Percentiles rank a stretch among this genome's conserved stretches.
Evolutionary conservation across 1,140 invertebrate species (phyloP).

Genomic region (Macrobrachium rosenbergii): DNA sequence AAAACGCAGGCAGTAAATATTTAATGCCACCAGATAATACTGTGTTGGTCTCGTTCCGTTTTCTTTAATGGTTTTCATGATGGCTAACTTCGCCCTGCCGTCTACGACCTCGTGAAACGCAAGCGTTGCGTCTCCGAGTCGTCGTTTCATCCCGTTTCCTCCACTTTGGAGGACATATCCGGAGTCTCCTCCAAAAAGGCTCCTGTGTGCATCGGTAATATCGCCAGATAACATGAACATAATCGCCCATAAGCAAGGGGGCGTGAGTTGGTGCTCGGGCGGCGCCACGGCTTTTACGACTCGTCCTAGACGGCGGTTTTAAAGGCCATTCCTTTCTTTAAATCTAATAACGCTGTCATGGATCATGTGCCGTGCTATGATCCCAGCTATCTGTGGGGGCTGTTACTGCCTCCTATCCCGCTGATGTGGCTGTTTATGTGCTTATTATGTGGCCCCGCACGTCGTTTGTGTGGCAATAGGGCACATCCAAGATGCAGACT

Average conservation of each 20-base stretch:
- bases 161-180: neutral
- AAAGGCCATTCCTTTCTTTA: conserved; percentile 18
- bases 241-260: conserved; percentile 1
- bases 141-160: conserved; percentile 1
- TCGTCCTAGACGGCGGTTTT: conserved; percentile 6
- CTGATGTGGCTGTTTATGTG: conserved; percentile 11
- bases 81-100: neutral
- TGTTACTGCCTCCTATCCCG: conserved; percentile 7
- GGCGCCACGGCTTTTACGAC: neutral
- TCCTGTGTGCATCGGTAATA: conserved; percentile 9
- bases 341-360: conserved; percentile 8
- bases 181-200: conserved; percentile 1
- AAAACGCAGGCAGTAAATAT: conserved; percentile 15
- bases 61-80: conserved; percentile 10
- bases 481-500: neutral
- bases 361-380: conserved; percentile 16
- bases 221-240: conserved; percentile 4
- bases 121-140: neutral
- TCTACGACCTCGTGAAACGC: too few species aligned
- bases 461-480: conserved; percentile 1
- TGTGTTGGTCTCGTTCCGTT: conserved; percentile 9
- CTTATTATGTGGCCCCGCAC: conserved; percentile 20
- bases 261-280: too few species aligned
- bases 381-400: conserved; percentile 1
- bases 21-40: neutral